Evolutionary conservation across 2,888 invertebrate species (phyloP).

Genomic region (Hirudinaria manillensis): DNA sequence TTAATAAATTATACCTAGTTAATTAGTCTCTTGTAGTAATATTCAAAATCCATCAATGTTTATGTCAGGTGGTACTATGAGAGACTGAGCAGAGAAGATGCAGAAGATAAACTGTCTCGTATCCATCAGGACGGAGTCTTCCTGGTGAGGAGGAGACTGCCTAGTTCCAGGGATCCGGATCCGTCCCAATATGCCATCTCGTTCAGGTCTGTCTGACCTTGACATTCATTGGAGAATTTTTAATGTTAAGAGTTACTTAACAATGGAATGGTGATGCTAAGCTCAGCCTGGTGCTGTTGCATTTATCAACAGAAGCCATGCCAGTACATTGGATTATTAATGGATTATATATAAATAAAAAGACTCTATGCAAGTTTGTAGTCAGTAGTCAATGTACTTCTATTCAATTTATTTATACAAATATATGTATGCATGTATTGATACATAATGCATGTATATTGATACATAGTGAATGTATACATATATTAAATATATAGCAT

Average conservation of each 20-base stretch:
- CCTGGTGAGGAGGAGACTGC: slow-evolving; percentile 68
- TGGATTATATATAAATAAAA: not conserved
- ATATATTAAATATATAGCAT: too few species aligned
- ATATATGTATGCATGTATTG: too few species aligned
- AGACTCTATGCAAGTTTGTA: too few species aligned
- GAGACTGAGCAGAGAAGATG: slow-evolving; percentile 70
- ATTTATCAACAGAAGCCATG: too few species aligned
- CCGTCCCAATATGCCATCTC: slow-evolving; percentile 82
- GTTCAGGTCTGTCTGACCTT: slow-evolving; percentile 65
- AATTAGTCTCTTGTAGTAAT: not conserved
- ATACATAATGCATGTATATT: too few species aligned
- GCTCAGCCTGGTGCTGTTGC: not conserved
- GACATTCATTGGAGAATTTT: not conserved
- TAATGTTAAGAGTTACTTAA: too few species aligned
- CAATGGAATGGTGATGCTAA: not conserved
- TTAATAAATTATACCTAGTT: not conserved
- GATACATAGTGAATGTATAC: too few species aligned
- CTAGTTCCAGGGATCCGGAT: slow-evolving; percentile 64
- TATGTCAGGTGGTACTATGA: slow-evolving; percentile 72
- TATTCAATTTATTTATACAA: too few species aligned
- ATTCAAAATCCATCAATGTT: not conserved
- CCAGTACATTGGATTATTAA: not conserved
- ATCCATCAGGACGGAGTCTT: slow-evolving; percentile 86
- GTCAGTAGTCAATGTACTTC: too few species aligned
- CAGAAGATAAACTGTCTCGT: slow-evolving; percentile 79